Percentiles rank a stretch among this genome's conserved stretches.
Evolutionary conservation across 2,888 invertebrate genomes (phyloP).

Genomic region (Margaritifera margaritifera): DNA sequence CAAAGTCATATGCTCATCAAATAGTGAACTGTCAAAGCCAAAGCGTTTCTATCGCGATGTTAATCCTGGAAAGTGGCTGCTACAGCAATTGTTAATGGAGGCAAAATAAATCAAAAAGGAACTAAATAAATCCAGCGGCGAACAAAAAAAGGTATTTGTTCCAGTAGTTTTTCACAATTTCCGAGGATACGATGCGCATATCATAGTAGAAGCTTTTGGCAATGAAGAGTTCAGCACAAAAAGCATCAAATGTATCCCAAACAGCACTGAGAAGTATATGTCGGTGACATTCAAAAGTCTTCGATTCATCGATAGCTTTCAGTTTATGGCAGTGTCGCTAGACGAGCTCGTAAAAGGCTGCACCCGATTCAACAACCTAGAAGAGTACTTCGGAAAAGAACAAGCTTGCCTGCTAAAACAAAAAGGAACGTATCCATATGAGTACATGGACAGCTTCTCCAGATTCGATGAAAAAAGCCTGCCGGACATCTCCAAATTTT

Average conservation of each 20-base stretch:
- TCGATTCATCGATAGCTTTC: slow-evolving; percentile 26
- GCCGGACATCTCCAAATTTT: no score
- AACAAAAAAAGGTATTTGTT: slow-evolving; percentile 12
- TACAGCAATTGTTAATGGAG: slow-evolving; percentile 14
- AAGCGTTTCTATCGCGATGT: slow-evolving; percentile 16
- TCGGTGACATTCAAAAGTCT: slow-evolving; percentile 43
- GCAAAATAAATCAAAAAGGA: slow-evolving; percentile 17
- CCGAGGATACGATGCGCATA: slow-evolving; percentile 22
- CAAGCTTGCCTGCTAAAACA: slow-evolving; percentile 6
- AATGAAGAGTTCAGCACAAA: slow-evolving; percentile 16
- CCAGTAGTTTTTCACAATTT: slow-evolving; percentile 32
- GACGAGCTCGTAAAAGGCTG: slow-evolving; percentile 19
- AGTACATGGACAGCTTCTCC: no score
- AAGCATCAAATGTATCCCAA: slow-evolving; percentile 33
- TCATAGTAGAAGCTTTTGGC: slow-evolving; percentile 14
- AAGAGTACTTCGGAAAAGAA: slow-evolving; percentile 1
- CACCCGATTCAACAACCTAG: slow-evolving; percentile 3
- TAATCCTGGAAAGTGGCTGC: slow-evolving; percentile 13
- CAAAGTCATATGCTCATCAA: slow-evolving; percentile 16
- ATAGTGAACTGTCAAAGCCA: slow-evolving; percentile 14
- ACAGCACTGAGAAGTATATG: slow-evolving; percentile 44
- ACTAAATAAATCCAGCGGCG: slow-evolving; percentile 6
- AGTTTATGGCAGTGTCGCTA: slow-evolving; percentile 20
- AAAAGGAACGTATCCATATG: slow-evolving; percentile 34
- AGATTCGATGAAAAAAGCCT: slow-evolving; percentile 21